Percentiles rank a stretch among this genome's conserved stretches.
Conservation (phyloP, 92 coral and sea anemone species). For the Nematostella vectensis region DNA sequence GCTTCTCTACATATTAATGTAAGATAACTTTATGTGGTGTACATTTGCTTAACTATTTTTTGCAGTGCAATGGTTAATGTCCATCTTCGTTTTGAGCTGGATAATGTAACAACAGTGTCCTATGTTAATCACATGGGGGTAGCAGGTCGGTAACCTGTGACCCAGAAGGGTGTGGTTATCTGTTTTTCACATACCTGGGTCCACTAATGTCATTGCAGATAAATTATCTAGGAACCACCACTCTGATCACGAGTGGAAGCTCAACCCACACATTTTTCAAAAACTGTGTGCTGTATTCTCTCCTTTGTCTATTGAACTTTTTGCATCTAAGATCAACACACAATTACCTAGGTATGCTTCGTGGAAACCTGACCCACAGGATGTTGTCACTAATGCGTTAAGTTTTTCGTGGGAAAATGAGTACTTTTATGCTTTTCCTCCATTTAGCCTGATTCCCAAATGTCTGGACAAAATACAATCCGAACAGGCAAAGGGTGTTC, state of each 20-base stretch:
- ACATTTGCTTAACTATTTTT: slow-evolving; percentile 23
- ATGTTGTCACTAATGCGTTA: slow-evolving; percentile 25
- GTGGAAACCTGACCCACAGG: too few species aligned
- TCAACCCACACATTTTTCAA: too few species aligned
- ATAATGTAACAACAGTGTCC: slow-evolving; percentile 17
- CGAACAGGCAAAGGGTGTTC: too few species aligned
- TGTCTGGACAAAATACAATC: slow-evolving; percentile 10
- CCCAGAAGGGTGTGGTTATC: slow-evolving; percentile 20
- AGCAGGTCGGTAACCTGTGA: too few species aligned
- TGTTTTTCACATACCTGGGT: slow-evolving; percentile 26
- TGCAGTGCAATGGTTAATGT: slow-evolving; percentile 6
- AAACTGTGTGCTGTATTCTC: too few species aligned
- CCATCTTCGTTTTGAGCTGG: slow-evolving; percentile 31
- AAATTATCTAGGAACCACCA: slow-evolving; percentile 29
- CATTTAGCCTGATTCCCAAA: too few species aligned
- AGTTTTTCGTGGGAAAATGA: slow-evolving; percentile 30
- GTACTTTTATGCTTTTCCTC: slow-evolving; percentile 27
- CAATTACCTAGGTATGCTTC: too few species aligned
- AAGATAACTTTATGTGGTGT: slow-evolving; percentile 18
- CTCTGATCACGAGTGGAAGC: too few species aligned
- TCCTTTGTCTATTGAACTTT: too few species aligned
- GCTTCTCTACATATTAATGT: too few species aligned
- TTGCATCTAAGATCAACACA: too few species aligned
- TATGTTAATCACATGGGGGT: slow-evolving; percentile 37
- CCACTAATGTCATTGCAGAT: slow-evolving; percentile 35